Evolutionary conservation across 1,140 invertebrate species (phyloP), one percentile per base, ranked within the genome.

Genomic region (Musca domestica): DNA sequence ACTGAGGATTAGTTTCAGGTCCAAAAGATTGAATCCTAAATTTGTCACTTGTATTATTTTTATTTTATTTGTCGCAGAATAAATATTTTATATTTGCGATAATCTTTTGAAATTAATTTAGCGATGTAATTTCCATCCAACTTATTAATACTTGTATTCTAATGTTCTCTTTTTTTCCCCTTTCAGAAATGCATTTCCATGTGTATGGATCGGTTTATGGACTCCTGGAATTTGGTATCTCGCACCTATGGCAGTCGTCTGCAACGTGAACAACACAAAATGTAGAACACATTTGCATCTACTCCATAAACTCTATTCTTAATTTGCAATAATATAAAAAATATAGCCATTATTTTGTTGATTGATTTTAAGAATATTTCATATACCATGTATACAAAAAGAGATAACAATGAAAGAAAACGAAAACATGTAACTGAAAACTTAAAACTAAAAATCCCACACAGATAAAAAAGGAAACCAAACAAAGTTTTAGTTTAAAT

Each of bases 151-250:
- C 4, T 41, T 67, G n/a, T 20, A 2, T 47, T 46, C 0, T 1
- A 1, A 20, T 2, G 0, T 14, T 10, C 20, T 27, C 46, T 66
- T 67, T 69, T 66, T 69, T 47, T 23, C 23, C 58, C 69, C 77
- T 71, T 87, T 63, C 85, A 95, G 89, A 98, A 98, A 91, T 98
- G 96, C 83, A 87, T 98, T 71, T 93, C 94, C 14, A 95, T 98
- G 93, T 98, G 95, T 82, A 97, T 97, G 95, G 95, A 98, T 82
- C 87, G 95, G 73, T 98, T 96, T 84, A 96, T 98, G 92, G 96
- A 98, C 82, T 88, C 95, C 6, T 96, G 92, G 89, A 95, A 95
- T 84, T 83, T 95, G 58, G 93, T 98, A 27, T 94, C 93, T 15
- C 87, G 89, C 81, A 88, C 93, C 2, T 98, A 95, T 77, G 90